A percentile compares a stretch with the other conserved stretches of the same genome.
Evolutionary conservation across 92 coral and sea anemone species (phyloP).

Genomic region (Galaxea fascicularis): DNA sequence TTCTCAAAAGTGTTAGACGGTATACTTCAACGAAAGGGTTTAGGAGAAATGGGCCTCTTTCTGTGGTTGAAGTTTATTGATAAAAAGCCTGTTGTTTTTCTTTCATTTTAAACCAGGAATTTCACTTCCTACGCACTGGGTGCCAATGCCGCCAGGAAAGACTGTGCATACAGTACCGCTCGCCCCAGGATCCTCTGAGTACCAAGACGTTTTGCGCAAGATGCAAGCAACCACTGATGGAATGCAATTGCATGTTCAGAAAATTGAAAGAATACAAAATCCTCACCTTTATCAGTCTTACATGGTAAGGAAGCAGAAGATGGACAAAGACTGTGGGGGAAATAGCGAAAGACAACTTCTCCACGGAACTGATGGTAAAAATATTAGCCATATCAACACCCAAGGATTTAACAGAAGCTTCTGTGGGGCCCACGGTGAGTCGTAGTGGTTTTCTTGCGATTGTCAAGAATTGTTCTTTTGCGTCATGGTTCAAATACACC

Average conservation of each 20-base stretch:
- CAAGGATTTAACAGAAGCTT: slow-evolving; percentile 86
- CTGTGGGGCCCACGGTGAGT: slow-evolving; percentile 85
- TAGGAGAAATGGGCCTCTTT: too few relatives aligned
- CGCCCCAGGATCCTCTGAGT: slow-evolving; percentile 63
- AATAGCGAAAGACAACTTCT: slow-evolving; percentile 80
- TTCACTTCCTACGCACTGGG: slow-evolving; percentile 43
- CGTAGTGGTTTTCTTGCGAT: not conserved
- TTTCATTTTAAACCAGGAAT: slow-evolving; percentile 27
- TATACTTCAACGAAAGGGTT: too few relatives aligned
- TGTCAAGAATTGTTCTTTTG: too few relatives aligned
- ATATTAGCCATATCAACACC: slow-evolving; percentile 64
- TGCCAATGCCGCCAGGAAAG: slow-evolving; percentile 42
- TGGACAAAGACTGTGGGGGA: slow-evolving; percentile 79
- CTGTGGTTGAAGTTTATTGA: too few relatives aligned
- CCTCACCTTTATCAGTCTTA: slow-evolving; percentile 76
- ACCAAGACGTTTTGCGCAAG: slow-evolving; percentile 53
- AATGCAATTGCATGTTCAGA: slow-evolving; percentile 25
- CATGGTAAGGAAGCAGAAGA: slow-evolving; percentile 75
- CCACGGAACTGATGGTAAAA: slow-evolving; percentile 82
- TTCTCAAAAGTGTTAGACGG: too few relatives aligned
- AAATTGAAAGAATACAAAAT: slow-evolving; percentile 87
- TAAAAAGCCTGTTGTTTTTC: too few relatives aligned
- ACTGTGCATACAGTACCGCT: slow-evolving; percentile 42
- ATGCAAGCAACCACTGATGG: slow-evolving; percentile 53
- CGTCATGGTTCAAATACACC: too few relatives aligned